Conservation (phyloP, 2,797 vertebrate species). For the Micropoecilia bifurca region DNA sequence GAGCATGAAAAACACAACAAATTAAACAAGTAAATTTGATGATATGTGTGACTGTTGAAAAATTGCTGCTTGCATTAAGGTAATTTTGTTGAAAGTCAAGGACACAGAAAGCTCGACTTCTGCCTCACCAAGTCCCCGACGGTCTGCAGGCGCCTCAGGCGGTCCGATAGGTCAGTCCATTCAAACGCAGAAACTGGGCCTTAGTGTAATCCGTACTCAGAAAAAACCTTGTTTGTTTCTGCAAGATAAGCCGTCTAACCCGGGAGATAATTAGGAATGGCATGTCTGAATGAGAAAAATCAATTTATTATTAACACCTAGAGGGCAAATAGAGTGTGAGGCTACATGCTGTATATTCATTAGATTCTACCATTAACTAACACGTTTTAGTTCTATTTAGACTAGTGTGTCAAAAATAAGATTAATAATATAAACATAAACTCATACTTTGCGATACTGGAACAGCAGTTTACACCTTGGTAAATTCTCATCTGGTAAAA, state of each 20-base stretch:
- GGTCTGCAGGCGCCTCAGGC: slow-evolving; percentile 50
- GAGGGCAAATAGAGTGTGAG: slow-evolving; percentile 8
- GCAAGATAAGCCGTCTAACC: slow-evolving; percentile 22
- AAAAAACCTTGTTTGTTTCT: slow-evolving; percentile 35
- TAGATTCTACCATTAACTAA: not conserved
- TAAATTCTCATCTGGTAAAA: not conserved
- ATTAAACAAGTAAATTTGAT: not conserved
- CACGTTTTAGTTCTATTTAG: not conserved
- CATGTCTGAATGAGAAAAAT: slow-evolving; percentile 16
- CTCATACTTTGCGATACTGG: not conserved
- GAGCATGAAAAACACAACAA: not conserved
- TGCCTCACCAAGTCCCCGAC: slow-evolving; percentile 9
- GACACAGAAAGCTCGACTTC: slow-evolving; percentile 11
- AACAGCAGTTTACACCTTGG: not conserved
- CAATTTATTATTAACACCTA: not conserved
- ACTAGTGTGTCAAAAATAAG: not conserved
- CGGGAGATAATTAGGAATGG: not conserved
- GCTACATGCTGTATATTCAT: not conserved
- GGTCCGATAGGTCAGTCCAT: slow-evolving; percentile 47
- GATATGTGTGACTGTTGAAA: slow-evolving; percentile 1
- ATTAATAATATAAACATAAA: not conserved
- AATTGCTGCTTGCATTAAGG: slow-evolving; percentile 10
- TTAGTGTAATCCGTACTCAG: slow-evolving; percentile 21
- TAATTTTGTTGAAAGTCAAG: slow-evolving; percentile 26
- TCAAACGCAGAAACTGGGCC: slow-evolving; percentile 34